These are phyloP conservation scores for Pachyramphus minor DNA, from an alignment of 2,113 vertebrate genomes.

Conservation along the genomic window DNA sequence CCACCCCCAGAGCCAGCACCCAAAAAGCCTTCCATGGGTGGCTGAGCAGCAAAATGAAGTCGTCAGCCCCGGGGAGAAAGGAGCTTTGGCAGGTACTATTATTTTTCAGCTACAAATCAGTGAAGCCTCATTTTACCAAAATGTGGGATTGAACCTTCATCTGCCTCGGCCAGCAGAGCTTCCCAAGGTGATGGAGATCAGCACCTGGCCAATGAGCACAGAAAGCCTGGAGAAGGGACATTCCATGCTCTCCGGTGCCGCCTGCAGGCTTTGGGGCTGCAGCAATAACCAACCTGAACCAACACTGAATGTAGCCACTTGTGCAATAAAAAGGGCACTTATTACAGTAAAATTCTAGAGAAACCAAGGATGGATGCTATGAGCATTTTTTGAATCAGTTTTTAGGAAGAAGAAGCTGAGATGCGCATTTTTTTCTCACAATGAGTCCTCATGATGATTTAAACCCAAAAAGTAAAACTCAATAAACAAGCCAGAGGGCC, in stretches of 20 bases:
- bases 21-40: not conserved
- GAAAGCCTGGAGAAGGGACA: not conserved
- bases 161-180: not conserved
- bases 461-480: not conserved
- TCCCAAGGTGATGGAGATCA: not conserved
- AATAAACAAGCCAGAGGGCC: not conserved
- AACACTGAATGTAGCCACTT: not conserved
- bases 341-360: not conserved
- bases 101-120: not conserved
- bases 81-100: fast-evolving
- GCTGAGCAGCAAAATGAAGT: not conserved
- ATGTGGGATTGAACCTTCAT: not conserved
- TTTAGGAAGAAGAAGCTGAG: not conserved
- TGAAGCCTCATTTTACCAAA: not conserved
- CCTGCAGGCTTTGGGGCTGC: constrained; percentile 32
- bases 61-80: not conserved
- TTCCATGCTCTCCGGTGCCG: constrained; percentile 44
- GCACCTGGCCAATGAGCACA: not conserved
- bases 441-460: not conserved
- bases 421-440: not conserved
- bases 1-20: not conserved
- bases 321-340: not conserved
- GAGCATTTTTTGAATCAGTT: not conserved
- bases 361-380: not conserved
- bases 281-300: not conserved